Evolutionary conservation across 2,113 vertebrate species (phyloP).

Genomic region (Anhinga rufa): DNA sequence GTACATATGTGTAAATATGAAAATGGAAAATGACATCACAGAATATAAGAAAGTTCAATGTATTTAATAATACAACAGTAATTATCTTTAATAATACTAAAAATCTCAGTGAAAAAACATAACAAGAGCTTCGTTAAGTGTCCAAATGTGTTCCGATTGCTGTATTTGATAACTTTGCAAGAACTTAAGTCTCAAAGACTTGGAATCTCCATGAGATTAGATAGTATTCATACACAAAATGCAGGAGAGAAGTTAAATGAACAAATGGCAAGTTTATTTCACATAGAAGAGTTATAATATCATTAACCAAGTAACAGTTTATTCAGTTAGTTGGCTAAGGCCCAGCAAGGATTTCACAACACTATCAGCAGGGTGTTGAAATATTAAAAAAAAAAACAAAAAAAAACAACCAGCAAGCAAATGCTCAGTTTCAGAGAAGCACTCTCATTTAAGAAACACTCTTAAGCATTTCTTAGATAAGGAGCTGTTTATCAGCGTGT

Average conservation of each 20-base stretch:
- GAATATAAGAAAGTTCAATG: neutral
- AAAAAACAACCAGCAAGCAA: neutral
- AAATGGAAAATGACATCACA: neutral
- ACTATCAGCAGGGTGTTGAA: constrained; percentile 27
- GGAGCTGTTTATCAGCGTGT: neutral
- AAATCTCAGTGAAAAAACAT: neutral
- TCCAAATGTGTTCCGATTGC: neutral
- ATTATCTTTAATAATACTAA: neutral
- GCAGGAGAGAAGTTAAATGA: neutral
- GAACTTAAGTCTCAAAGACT: neutral
- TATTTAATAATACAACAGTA: neutral
- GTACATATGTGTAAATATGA: neutral
- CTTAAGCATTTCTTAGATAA: constrained; percentile 20
- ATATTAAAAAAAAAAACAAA: neutral
- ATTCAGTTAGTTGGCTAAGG: constrained; percentile 28
- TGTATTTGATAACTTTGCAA: neutral
- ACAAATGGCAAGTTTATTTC: neutral
- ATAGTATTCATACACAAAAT: neutral
- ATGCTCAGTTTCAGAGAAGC: neutral
- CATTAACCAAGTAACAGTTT: constrained; percentile 24
- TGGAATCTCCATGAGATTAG: neutral
- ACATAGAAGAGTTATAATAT: constrained; percentile 10
- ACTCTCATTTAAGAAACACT: neutral
- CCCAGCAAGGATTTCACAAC: constrained; percentile 39
- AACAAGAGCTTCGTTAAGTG: neutral